Conservation (phyloP, 2,797 vertebrate genomes). For the Ctenosaura bakeri region DNA sequence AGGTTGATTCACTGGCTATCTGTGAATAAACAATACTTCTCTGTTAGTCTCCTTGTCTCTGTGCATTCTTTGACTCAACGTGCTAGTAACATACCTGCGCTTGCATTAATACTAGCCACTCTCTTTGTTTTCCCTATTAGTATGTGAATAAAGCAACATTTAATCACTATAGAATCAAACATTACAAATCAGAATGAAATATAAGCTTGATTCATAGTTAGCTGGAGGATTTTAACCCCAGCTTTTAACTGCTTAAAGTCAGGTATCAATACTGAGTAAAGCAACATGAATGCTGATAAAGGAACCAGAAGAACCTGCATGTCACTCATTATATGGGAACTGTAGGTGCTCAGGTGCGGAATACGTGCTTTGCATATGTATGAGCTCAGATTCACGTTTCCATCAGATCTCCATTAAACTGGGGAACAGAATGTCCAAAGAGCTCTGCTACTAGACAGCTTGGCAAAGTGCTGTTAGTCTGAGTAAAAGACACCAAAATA, state of each 20-base stretch:
- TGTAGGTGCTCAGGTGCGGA: neutral
- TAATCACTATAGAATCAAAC: neutral
- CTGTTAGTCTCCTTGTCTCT: neutral
- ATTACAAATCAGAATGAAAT: neutral
- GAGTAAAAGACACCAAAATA: neutral
- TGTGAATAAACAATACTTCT: constrained; percentile 14
- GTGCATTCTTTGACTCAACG: neutral
- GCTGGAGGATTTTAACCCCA: neutral
- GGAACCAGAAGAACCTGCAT: neutral
- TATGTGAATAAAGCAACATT: neutral
- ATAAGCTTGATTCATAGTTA: neutral
- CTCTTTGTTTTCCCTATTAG: neutral
- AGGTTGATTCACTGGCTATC: constrained; percentile 18
- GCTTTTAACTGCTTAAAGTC: neutral
- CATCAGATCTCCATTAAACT: neutral
- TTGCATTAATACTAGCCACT: neutral
- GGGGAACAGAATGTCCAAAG: too few relatives aligned
- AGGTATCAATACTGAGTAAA: neutral
- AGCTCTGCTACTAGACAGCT: too few relatives aligned
- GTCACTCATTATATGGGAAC: neutral
- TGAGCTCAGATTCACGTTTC: too few relatives aligned
- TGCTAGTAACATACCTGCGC: neutral
- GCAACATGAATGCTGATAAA: neutral
- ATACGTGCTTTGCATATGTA: neutral
- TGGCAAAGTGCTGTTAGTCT: too few relatives aligned